Conservation (phyloP, 2,113 vertebrate species). For the Antennarius striatus region DNA sequence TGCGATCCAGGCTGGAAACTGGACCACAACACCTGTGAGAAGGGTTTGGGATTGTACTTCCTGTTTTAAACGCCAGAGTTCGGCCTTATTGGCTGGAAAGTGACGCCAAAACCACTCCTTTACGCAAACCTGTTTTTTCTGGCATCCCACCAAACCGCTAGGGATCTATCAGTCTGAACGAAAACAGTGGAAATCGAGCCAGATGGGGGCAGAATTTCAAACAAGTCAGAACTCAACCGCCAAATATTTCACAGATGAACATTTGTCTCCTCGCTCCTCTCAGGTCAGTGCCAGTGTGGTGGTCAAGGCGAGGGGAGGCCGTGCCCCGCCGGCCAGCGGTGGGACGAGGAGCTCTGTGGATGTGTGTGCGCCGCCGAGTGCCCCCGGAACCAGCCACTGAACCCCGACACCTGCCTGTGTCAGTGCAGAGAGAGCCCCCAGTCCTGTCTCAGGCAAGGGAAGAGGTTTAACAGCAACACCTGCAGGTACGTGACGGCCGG, state of each 20-base stretch:
- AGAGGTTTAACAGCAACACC: conserved; percentile 72
- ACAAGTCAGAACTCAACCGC: conserved; percentile 38
- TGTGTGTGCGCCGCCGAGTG: conserved; percentile 71
- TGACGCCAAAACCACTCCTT: background rate
- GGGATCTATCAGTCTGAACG: background rate
- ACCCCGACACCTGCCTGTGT: conserved; percentile 77
- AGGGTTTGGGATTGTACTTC: background rate
- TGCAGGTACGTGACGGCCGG: conserved; percentile 67
- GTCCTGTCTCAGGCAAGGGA: conserved; percentile 75
- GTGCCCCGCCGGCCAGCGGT: conserved; percentile 73
- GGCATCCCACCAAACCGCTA: background rate
- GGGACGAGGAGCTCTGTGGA: conserved; percentile 76
- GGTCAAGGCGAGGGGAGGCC: conserved; percentile 56
- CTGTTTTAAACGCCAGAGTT: no score
- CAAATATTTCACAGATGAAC: conserved; percentile 10
- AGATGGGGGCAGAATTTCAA: background rate
- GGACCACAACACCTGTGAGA: conserved; percentile 72
- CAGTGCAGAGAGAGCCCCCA: conserved; percentile 75
- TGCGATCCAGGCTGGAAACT: conserved; percentile 77
- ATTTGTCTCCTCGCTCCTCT: background rate
- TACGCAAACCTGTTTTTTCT: no score
- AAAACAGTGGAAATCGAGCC: background rate
- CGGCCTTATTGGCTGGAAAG: no score
- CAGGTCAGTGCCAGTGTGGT: conserved; percentile 78
- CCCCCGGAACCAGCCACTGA: conserved; percentile 73